Conservation (phyloP, 2,113 vertebrate species). For the Nicator chloris region DNA sequence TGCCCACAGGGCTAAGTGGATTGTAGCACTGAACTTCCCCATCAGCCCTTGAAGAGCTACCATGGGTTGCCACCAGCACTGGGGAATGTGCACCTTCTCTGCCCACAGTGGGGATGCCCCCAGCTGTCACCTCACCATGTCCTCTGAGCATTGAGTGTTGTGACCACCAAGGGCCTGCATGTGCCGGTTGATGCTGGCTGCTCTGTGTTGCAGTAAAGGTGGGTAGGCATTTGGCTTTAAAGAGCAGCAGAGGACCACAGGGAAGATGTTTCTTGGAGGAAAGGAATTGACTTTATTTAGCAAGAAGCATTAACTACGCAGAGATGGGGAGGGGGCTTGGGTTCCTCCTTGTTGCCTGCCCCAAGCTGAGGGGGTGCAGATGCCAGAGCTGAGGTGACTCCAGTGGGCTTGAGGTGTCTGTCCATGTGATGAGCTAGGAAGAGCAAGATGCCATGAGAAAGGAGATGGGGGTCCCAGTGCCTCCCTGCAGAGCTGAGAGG, state of each 20-base stretch:
- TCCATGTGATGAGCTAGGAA: neutral
- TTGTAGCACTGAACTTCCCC: neutral
- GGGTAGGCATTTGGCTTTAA: neutral
- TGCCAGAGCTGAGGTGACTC: neutral
- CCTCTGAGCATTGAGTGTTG: neutral
- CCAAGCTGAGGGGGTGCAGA: neutral
- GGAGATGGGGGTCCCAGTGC: neutral
- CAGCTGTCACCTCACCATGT: neutral
- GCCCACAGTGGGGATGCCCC: rapidly evolving
- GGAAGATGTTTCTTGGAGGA: neutral
- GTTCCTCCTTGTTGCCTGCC: rapidly evolving
- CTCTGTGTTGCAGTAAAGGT: neutral
- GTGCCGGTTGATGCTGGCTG: rapidly evolving
- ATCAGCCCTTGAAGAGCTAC: neutral
- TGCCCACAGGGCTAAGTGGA: neutral
- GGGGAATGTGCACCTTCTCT: neutral
- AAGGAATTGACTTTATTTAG: neutral
- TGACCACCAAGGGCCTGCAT: neutral
- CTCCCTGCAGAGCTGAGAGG: neutral
- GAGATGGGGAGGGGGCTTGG: neutral
- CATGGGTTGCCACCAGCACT: neutral
- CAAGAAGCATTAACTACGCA: neutral
- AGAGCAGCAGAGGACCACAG: neutral
- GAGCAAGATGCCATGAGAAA: neutral
- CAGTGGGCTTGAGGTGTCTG: neutral